Percentiles rank a stretch among this genome's conserved stretches.
phyloP scores from a whole-genome alignment of 2,113 vertebrate genomes.

The Rhipidura dahli region DNA sequence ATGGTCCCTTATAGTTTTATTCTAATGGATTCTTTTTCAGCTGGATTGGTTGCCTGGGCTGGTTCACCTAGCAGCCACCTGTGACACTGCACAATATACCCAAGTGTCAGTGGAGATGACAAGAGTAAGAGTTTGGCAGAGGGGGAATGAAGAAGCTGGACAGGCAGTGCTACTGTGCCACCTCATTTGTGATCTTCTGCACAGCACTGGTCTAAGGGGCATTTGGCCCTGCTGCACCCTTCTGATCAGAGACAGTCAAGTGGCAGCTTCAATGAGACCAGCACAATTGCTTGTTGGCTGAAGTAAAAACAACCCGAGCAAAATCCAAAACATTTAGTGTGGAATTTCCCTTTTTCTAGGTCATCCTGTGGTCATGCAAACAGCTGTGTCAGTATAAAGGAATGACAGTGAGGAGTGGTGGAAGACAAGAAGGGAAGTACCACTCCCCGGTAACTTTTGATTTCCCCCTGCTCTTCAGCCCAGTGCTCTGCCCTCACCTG shows the following conservation, averaged over 20 bases:
- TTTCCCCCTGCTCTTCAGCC: background rate
- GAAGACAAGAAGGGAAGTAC: background rate
- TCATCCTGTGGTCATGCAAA: background rate
- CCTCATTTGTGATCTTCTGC: accelerated
- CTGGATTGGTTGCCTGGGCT: background rate
- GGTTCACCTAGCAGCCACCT: background rate
- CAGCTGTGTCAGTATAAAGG: background rate
- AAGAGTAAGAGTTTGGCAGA: background rate
- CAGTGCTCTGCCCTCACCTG: background rate
- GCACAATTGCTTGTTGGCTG: background rate
- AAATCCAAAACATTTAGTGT: background rate
- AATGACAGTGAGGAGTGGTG: background rate
- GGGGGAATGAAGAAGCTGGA: background rate
- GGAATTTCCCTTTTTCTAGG: background rate
- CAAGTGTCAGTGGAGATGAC: background rate
- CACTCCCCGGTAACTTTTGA: background rate
- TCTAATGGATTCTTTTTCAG: background rate
- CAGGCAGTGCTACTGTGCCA: background rate
- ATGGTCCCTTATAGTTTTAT: background rate
- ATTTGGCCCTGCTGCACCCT: background rate
- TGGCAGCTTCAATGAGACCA: background rate
- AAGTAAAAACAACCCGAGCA: background rate
- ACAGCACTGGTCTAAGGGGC: background rate
- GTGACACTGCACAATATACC: accelerated
- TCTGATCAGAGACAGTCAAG: background rate